Base-by-base conservation (phyloP, 2,888 invertebrate species). In the Lasioglossum morio region DNA sequence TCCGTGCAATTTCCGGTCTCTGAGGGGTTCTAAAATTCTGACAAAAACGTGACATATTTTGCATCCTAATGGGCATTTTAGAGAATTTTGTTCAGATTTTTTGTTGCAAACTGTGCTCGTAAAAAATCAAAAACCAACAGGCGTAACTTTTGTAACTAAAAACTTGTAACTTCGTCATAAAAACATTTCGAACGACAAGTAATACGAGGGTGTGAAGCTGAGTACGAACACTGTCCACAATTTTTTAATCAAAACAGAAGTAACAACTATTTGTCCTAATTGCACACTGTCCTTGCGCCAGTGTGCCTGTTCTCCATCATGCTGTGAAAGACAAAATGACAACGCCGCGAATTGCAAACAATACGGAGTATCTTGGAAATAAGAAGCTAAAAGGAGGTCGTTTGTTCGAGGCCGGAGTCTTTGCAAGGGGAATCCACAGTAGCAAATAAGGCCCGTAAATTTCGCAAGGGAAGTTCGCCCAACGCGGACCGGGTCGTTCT, bases 381-480 rank as follows among this genome's bases (percentile, higher is more conserved):
- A 66, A 66, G 34, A 34, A 66, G 66, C 66, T 66, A 34, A 34
- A 66, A 34, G 66, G 19, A 16, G 34, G 8, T 34, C 66, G 37
- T 69, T 69, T 69, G 37, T 69, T 37, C 69, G 37, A 12, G 60
- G 60, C 60, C 30, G 27, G 27, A 27, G 60, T 5, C 27, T 60
- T 30, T 30, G 69, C 23, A 12, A 19, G 1, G 12, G 34, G 23
- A 69, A 37, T 37, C 10, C 37, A 37, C 23, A 4, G 10, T 23
- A 4, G 69, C 37, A 23, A 69, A 69, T 37, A 69, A 40, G 69
- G 37, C 37, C 69, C 23, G 69, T 37, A 69, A 69, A 69, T 69
- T 66, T 66, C 34, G 37, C 69, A 34, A n/a, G 23, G 12, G 37
- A 69, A 69, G 37, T 69, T 34, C 37, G 23, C 23, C 23, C 4